Base-by-base conservation (phyloP, 2,888 invertebrate species). In the Chrysina gloriosa region DNA sequence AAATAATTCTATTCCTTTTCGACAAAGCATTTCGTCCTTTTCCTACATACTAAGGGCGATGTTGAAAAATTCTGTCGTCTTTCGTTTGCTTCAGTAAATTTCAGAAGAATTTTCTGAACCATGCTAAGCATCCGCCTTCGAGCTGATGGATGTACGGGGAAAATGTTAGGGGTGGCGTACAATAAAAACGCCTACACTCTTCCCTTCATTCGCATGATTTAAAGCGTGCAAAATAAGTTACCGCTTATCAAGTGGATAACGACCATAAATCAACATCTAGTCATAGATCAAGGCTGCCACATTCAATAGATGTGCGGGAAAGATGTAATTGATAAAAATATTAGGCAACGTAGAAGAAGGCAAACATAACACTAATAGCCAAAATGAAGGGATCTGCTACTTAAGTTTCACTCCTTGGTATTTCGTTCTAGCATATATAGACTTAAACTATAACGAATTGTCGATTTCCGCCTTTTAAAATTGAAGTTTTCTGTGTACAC, bases 131-230 rank as follows among this genome's bases (percentile, higher is more conserved):
- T 29, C 52, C 52, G 16, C 9, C 7, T 5, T 31, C 31, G 6
- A 2, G n/a, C 6, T 52, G 25, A 3, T 6, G 14, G 52, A 31
- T 29, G 14, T 7, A 23, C 25, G 6, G 25, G 27, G 6, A 3
- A 9, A 2, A 9, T 29, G 7, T 52, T 19, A 0, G 9, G 1
- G 45, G 19, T 45, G 45, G 52, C 6, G 52, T 52, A 19, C 19
- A 52, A 52, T 52, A 52, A 52, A 52, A 31, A 52, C 52, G 31
- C 25, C n/a, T n/a, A n/a, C n/a, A n/a, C n/a, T n/a, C n/a, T n/a
- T n/a, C 52, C 25, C 52, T 27, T 31, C 31, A 31, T 52, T 52
- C 31, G 52, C 52, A 52, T 52, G 52, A 52, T 52, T 52, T 52
- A 52, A 31, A 19, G 52, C 52, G 31, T 34, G 31, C 52, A 52